Percentiles rank a stretch among this genome's conserved stretches.
Evolutionary conservation across 1,140 invertebrate species (phyloP).

Genomic region (Drosophila cardini): DNA sequence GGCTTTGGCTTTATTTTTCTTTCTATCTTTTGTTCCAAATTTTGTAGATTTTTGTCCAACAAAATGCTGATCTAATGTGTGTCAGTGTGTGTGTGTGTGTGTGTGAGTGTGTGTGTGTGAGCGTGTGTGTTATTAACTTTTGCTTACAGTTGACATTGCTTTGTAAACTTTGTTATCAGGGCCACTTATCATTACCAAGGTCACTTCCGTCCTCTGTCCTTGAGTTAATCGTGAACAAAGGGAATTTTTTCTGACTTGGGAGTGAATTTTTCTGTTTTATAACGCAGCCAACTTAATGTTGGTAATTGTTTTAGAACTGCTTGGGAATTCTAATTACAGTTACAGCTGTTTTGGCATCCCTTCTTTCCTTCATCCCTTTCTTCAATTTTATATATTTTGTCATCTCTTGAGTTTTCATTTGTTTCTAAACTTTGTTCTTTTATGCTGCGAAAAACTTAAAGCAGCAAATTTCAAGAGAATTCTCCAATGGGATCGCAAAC

Average conservation of each 20-base stretch:
- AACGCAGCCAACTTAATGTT: not conserved
- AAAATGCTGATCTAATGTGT: not conserved
- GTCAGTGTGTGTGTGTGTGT: conserved; percentile 17
- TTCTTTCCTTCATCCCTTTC: not conserved
- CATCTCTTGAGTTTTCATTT: conserved; percentile 9
- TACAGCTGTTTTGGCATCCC: not conserved
- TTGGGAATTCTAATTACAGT: conserved; percentile 4
- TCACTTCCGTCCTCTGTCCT: not conserved
- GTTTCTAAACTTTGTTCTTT: conserved; percentile 5
- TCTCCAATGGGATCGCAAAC: conserved; percentile 4
- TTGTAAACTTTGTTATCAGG: conserved; percentile 65
- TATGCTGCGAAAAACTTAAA: not conserved
- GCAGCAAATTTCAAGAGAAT: conserved; percentile 14
- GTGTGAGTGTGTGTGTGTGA: conserved; percentile 18
- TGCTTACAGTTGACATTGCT: conserved; percentile 61
- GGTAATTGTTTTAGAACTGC: not conserved
- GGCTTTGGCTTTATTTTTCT: conserved; percentile 21
- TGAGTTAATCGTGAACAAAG: not conserved
- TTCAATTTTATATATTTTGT: too few relatives aligned
- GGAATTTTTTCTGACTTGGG: not conserved
- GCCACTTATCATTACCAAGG: conserved; percentile 49
- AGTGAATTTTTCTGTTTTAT: not conserved
- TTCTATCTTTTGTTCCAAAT: conserved; percentile 17
- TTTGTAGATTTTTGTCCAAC: conserved; percentile 12
- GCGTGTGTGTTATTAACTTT: conserved; percentile 63